Evolutionary conservation across 2,888 invertebrate genomes (phyloP).

Genomic region (Acanthosepion pharaonis): DNA sequence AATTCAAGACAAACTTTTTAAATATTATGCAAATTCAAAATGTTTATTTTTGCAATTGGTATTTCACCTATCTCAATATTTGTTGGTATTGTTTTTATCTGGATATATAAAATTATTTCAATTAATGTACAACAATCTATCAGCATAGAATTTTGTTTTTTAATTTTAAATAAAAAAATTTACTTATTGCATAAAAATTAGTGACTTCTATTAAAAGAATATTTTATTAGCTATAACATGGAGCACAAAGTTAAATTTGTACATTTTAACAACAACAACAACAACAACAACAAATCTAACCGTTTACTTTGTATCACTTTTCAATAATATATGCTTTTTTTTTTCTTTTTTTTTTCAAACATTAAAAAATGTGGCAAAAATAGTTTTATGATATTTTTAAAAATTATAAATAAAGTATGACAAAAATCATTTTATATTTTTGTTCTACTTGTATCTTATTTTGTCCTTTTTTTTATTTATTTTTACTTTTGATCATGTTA

Average conservation of each 20-base stretch:
- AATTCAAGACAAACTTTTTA: background rate
- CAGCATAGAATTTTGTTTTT: background rate
- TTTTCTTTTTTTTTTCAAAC: too few relatives aligned
- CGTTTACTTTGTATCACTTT: too few relatives aligned
- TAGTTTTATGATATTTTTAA: too few relatives aligned
- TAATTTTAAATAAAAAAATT: background rate
- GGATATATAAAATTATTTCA: background rate
- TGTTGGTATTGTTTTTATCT: background rate
- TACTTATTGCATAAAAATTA: background rate
- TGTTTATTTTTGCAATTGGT: background rate
- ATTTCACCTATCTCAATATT: too few relatives aligned
- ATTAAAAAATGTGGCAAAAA: too few relatives aligned
- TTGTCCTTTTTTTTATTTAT: too few relatives aligned
- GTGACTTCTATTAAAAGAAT: background rate
- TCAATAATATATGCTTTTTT: too few relatives aligned
- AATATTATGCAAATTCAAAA: constrained; percentile 10
- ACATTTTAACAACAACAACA: background rate
- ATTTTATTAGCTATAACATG: background rate
- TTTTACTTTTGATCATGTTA: too few relatives aligned
- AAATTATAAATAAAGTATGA: too few relatives aligned
- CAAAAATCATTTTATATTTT: too few relatives aligned
- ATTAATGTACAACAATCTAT: background rate
- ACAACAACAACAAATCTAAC: too few relatives aligned
- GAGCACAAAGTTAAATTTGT: background rate
- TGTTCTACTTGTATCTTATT: too few relatives aligned